phyloP scores from a whole-genome alignment of 1,140 invertebrate species.

The Andricus grossulariae region DNA sequence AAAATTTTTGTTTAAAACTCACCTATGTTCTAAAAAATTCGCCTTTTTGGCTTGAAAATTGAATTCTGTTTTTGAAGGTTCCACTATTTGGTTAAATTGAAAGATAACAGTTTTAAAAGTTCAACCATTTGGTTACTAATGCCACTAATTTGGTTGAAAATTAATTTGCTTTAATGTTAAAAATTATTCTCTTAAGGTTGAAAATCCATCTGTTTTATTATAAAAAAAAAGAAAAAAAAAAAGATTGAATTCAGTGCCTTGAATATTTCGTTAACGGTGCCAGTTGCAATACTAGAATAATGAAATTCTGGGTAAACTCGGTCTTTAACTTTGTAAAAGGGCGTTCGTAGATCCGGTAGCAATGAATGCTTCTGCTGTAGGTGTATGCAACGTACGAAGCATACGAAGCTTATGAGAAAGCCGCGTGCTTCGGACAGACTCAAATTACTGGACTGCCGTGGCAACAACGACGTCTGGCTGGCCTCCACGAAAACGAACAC shows the following conservation, averaged over 20 bases:
- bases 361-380: constrained; percentile 26
- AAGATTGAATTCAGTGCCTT: background rate
- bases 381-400: constrained; percentile 3
- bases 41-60: too few relatives aligned
- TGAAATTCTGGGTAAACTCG: constrained; percentile 29
- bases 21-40: too few relatives aligned
- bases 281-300: constrained; percentile 17
- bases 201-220: too few relatives aligned
- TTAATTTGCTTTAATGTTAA: too few relatives aligned
- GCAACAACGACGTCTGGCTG: constrained; percentile 33
- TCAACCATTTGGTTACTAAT: too few relatives aligned
- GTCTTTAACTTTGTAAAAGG: constrained; percentile 28
- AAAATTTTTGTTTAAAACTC: too few relatives aligned
- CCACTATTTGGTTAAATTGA: too few relatives aligned
- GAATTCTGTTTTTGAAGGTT: too few relatives aligned
- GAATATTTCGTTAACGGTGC: constrained; percentile 4
- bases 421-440: constrained; percentile 40
- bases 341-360: constrained; percentile 4
- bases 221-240: too few relatives aligned
- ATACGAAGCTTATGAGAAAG: constrained; percentile 17
- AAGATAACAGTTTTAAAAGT: too few relatives aligned
- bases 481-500: constrained; percentile 33
- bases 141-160: too few relatives aligned
- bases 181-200: too few relatives aligned
- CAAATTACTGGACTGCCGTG: constrained; percentile 41